These are phyloP conservation scores for Zingel zingel DNA, from an alignment of 2,113 vertebrate genomes.

Conservation along the genomic window DNA sequence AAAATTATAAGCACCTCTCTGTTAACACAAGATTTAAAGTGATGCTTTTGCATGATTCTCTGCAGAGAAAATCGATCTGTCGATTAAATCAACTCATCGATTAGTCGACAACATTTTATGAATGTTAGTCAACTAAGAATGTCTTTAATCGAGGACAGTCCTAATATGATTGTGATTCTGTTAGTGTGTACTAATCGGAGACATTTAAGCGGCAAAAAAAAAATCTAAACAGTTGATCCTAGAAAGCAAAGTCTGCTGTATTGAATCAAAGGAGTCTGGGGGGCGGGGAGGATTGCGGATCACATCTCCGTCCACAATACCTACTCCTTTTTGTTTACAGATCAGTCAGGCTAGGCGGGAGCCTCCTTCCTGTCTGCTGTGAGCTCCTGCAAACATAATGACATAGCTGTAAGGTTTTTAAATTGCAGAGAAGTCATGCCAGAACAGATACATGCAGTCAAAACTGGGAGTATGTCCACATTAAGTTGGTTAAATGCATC, in stretches of 20 bases:
- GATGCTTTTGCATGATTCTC: too few species aligned
- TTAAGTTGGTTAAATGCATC: not conserved
- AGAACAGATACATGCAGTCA: not conserved
- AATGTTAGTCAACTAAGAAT: too few species aligned
- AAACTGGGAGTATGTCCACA: not conserved
- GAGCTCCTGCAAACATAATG: slow-evolving; percentile 34
- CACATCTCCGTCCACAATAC: not conserved
- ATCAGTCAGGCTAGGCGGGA: slow-evolving; percentile 1
- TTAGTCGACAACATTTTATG: too few species aligned
- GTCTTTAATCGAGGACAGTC: too few species aligned
- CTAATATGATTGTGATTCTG: not conserved
- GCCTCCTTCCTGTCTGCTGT: slow-evolving; percentile 21
- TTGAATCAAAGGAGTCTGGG: not conserved
- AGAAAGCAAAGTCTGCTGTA: not conserved
- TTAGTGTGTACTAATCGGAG: not conserved
- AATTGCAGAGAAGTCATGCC: slow-evolving; percentile 29
- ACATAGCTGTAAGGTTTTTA: slow-evolving; percentile 22
- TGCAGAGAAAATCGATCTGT: too few species aligned
- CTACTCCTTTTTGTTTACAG: not conserved
- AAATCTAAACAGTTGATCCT: not conserved
- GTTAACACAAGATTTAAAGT: too few species aligned
- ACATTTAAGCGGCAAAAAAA: not conserved
- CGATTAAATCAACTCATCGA: too few species aligned
- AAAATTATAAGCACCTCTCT: too few species aligned
- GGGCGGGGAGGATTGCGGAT: not conserved